Conservation (phyloP, 2,797 vertebrate species). For the Gallirallus australis region DNA sequence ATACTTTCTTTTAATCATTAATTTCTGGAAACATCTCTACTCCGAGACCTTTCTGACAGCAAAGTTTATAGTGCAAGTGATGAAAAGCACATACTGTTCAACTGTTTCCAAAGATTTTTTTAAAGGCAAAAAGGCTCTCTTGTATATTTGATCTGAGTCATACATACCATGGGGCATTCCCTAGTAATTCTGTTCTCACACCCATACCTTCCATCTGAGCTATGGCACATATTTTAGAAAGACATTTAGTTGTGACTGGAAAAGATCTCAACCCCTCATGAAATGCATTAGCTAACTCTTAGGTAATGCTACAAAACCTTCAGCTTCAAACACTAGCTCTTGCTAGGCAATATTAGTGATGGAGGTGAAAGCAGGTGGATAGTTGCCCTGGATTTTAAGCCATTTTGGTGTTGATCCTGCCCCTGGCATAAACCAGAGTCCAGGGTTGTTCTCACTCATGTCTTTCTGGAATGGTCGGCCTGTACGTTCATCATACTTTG, state of each 20-base stretch:
- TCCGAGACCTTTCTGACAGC: neutral
- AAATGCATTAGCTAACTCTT: neutral
- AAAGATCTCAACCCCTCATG: neutral
- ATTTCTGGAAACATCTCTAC: neutral
- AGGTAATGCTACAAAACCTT: neutral
- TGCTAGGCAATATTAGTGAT: neutral
- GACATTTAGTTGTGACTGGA: neutral
- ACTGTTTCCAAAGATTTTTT: neutral
- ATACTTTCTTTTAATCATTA: neutral
- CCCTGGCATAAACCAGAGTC: neutral
- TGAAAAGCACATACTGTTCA: neutral
- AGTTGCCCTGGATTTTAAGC: neutral
- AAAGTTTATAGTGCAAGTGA: neutral
- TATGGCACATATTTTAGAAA: neutral
- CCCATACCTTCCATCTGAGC: neutral
- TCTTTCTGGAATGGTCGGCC: neutral
- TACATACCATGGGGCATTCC: neutral
- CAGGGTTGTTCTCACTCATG: neutral
- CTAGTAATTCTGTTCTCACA: neutral
- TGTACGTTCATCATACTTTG: fast-evolving
- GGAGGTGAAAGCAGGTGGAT: neutral
- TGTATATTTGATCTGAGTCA: neutral
- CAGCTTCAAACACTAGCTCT: neutral
- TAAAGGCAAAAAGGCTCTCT: neutral
- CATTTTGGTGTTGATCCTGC: neutral